Base-by-base conservation (phyloP, 2,797 vertebrate genomes). In the Geotrypetes seraphini region DNA sequence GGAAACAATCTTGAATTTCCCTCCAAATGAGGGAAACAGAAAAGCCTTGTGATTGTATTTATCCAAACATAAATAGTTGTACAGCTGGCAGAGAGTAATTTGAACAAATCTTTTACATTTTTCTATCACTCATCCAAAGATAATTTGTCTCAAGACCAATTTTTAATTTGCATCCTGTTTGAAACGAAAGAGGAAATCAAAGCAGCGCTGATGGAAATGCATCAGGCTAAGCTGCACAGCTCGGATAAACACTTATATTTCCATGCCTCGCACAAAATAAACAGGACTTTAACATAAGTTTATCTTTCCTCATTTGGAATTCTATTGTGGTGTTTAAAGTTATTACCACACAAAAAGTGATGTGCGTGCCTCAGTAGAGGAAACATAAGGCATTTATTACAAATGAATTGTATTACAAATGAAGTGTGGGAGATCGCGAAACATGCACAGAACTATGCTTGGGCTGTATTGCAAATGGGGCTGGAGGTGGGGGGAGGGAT, bases 311-410 rank as follows among this genome's bases (percentile, higher is more conserved):
- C 66, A 42, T 60, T 66, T 64, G 51, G 50, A 72, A 58, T 74
- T 67, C 58, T 64, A 50, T 53, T 66, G 42, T 43, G 40, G 55
- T 42, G 41, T 49, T 68, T 38, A 22, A 35, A 27, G 25, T 22
- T 18, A 39, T 54, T 58, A 49, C 39, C 52, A 66, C 43, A 69
- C 51, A 76, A 26, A 66, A 66, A 58, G 43, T 37, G 36, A 30
- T 25, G 40, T 43, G 50, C 36, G 7, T 50, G 32, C 33, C 54
- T 56, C 36, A 33, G 31, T 56, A 50, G 49, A 60, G 57, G 53
- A 74, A 68, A 76, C 73, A 85, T 73, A 67, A 67, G 66, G 69
- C 54, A 80, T 79, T 78, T 79, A 75, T 81, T 79, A 79, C 40
- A 67, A 68, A 63, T 46, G 49, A 72, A 72, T 79, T 46, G 49